phyloP scores from a whole-genome alignment of 2,797 vertebrate genomes.

The Sebastes hubbsi region DNA sequence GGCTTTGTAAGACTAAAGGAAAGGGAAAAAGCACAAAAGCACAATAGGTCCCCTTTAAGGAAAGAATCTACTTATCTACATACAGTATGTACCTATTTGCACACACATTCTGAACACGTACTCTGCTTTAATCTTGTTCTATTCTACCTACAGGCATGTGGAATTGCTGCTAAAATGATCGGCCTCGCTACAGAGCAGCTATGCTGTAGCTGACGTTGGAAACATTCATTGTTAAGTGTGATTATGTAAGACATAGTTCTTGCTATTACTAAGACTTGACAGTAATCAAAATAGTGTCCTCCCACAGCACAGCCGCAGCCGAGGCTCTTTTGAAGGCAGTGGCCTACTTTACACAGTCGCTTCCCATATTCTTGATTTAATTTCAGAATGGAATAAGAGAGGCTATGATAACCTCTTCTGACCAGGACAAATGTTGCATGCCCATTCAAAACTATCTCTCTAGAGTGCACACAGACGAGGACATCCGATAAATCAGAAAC shows the following conservation, averaged over 20 bases:
- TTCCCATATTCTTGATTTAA: slow-evolving; percentile 64
- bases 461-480: slow-evolving; percentile 17
- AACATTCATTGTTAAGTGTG: slow-evolving; percentile 64
- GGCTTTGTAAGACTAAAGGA: too few relatives aligned
- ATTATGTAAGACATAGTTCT: slow-evolving; percentile 72
- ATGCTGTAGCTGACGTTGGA: slow-evolving; percentile 49
- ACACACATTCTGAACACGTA: neutral
- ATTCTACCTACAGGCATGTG: slow-evolving; percentile 30
- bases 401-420: slow-evolving; percentile 55
- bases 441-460: slow-evolving; percentile 47
- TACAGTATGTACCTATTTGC: neutral
- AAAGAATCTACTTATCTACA: neutral
- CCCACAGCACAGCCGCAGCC: slow-evolving; percentile 63
- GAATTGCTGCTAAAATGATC: slow-evolving; percentile 44
- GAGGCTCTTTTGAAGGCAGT: slow-evolving; percentile 67
- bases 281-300: slow-evolving; percentile 78
- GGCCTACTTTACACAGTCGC: slow-evolving; percentile 66
- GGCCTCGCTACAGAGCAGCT: slow-evolving; percentile 15
- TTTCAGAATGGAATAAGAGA: slow-evolving; percentile 59
- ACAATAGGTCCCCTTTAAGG: neutral
- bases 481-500: slow-evolving; percentile 30
- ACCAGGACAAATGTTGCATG: slow-evolving; percentile 57
- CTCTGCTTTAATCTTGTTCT: slow-evolving; percentile 12
- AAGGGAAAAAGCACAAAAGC: too few relatives aligned
- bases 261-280: slow-evolving; percentile 69